Evolutionary conservation across 2,888 invertebrate species (phyloP), one percentile per base, ranked within the genome.

Genomic region (Podotricha telesiphe): DNA sequence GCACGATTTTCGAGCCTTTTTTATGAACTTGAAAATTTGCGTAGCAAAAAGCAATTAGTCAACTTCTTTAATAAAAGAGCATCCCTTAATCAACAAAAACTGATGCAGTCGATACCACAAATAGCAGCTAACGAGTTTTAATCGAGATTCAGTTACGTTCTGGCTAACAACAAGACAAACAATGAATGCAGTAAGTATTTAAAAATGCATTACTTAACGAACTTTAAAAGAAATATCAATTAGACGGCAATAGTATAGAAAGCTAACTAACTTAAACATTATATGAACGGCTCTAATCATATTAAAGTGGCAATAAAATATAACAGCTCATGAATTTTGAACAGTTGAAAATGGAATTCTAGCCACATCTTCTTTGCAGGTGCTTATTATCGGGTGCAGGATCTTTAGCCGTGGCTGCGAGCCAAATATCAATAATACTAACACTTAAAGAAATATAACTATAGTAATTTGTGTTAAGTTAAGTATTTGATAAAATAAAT

Each of bases 71-170:
- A 76, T 73, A 73, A 75, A 76, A 73, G 74, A 74, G 72, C 70
- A 71, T 73, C 77, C 78, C 78, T 78, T 78, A 78, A 76, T 78
- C 74, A 79, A 79, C 82, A 82, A 83, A 85, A 84, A 84, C 80
- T 77, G 77, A 79, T 80, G 78, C 76, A 76, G 59, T 45, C 45
- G 45, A 59, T 69, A 63, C 72, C 63, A 59, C 65, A 66, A 51
- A 56, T 63, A 75, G 74, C 79, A 75, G 73, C 72, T 77, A 78
- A 73, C 78, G 75, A 83, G 84, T 82, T 82, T 79, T 84, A 83
- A 86, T 84, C 82, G 80, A 86, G 83, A 84, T 79, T 79, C 79
- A 79, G 78, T 79, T 81, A 74, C 77, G 76, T 82, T 78, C 78
- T 78, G 75, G 73, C 55, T 63, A 19, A 55, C 53, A 51, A 13